Evolutionary conservation across 2,797 vertebrate species (phyloP), one percentile per base, ranked within the genome.

Genomic region (Brachyrhaphis roseni): DNA sequence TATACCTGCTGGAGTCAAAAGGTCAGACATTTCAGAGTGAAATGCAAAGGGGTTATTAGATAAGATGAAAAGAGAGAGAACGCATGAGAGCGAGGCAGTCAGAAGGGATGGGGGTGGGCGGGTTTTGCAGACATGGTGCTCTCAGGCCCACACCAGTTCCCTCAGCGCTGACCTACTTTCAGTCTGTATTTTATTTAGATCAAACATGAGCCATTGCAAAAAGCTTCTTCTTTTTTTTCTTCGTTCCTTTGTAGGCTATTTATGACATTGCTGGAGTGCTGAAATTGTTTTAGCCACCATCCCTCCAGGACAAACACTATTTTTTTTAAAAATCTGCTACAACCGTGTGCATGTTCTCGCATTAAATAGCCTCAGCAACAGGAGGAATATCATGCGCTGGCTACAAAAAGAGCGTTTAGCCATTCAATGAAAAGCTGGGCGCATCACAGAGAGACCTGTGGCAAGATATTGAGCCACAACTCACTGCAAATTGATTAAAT

Each of bases 81-180:
- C 31, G 79, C 49, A 78, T 66, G 81, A 51, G 64, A 74, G 84
- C 18, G 78, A 79, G 83, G 51, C 74, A 80, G 77, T 64, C 72
- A 85, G 86, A 71, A 85, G 86, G 81, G 81, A 89, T 82, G 89
- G 85, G 91, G 88, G 87, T 89, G 86, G 90, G 89, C 39, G 89
- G 80, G 89, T 86, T 86, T 87, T 86, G 90, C 92, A 95, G 92
- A 92, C 91, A 87, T 75, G 31, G 89, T 88, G 92, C 91, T 94
- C 91, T 92, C 91, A 91, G 90, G 92, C 92, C 88, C 92, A 93
- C 93, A 95, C 93, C 93, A 95, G 93, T 91, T 94, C 92, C 93
- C 91, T 90, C 87, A 92, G 90, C 84, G 73, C 89, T 95, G 94
- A 95, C 95, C 95, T 95, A 95, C 94, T 96, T 96, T 95, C 89